A percentile compares a stretch with the other conserved stretches of the same genome.
These are phyloP conservation scores for Thrips palmi DNA, from an alignment of 1,140 invertebrate species.

Conservation along the genomic window DNA sequence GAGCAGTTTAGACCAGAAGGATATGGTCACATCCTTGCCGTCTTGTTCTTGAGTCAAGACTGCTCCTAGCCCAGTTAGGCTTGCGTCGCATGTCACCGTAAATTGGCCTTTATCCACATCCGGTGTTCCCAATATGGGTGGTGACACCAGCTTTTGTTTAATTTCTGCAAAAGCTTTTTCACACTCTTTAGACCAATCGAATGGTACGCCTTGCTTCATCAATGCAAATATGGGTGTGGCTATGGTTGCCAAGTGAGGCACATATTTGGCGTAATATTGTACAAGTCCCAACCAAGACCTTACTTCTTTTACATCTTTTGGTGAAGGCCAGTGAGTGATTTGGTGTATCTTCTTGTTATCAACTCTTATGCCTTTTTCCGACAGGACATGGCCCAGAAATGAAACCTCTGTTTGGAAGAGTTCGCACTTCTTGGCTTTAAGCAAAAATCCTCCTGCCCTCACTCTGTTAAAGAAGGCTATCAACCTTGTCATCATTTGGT, in stretches of 20 bases:
- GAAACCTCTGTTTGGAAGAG: constrained; percentile 15
- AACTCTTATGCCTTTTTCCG: constrained; percentile 18
- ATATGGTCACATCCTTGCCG: constrained; percentile 16
- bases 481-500: too few species aligned
- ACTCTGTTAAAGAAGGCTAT: too few species aligned
- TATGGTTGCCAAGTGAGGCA: constrained; percentile 18
- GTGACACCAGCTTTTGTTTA: too few species aligned
- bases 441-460: too few species aligned
- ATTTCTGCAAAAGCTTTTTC: too few species aligned
- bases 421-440: constrained; percentile 18
- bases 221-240: constrained; percentile 19
- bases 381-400: constrained; percentile 23
- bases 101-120: too few species aligned
- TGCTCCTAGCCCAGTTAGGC: constrained; percentile 17
- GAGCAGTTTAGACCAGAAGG: constrained; percentile 20
- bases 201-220: constrained; percentile 10
- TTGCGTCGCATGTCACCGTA: too few species aligned
- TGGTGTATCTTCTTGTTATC: constrained; percentile 21
- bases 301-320: constrained; percentile 18
- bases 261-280: constrained; percentile 22
- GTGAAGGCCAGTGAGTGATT: constrained; percentile 19
- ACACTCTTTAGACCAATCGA: too few species aligned
- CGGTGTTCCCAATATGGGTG: too few species aligned
- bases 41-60: constrained; percentile 17
- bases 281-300: constrained; percentile 20